Conservation (phyloP, 2,113 vertebrate genomes). For the Sinocyclocheilus maitianheensis region DNA sequence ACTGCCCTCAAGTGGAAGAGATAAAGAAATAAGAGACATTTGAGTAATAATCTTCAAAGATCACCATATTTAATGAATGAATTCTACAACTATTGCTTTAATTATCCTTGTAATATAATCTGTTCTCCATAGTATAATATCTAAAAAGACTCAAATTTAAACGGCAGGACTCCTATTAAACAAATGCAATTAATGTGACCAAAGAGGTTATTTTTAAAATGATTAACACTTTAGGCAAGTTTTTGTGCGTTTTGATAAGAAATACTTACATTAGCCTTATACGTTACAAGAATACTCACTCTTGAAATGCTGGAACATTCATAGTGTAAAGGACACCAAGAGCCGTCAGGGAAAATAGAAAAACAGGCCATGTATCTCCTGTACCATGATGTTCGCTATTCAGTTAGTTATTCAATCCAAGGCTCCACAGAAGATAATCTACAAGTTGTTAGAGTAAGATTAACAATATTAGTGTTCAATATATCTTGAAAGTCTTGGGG, state of each 20-base stretch:
- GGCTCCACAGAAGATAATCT: neutral
- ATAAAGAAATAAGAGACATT: neutral
- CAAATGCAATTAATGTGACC: neutral
- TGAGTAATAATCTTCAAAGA: neutral
- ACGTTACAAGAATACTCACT: constrained; percentile 75
- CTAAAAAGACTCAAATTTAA: neutral
- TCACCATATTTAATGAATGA: neutral
- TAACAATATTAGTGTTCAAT: neutral
- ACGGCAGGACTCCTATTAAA: neutral
- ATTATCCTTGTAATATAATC: neutral
- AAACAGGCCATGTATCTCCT: constrained; percentile 66
- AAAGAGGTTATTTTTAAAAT: neutral
- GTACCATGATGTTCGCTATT: constrained; percentile 63
- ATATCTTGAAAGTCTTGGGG: neutral
- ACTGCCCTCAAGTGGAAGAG: constrained; percentile 48
- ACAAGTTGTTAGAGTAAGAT: neutral
- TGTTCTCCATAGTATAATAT: neutral
- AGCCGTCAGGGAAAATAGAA: constrained; percentile 80
- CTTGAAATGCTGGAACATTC: constrained; percentile 75
- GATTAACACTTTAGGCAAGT: neutral
- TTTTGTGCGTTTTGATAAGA: neutral
- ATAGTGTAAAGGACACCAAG: constrained; percentile 79
- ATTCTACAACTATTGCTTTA: neutral
- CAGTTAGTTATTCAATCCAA: neutral
- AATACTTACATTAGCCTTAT: neutral